These are phyloP conservation scores for Apamea anceps DNA, from an alignment of 2,888 invertebrate species.

Conservation along the genomic window DNA sequence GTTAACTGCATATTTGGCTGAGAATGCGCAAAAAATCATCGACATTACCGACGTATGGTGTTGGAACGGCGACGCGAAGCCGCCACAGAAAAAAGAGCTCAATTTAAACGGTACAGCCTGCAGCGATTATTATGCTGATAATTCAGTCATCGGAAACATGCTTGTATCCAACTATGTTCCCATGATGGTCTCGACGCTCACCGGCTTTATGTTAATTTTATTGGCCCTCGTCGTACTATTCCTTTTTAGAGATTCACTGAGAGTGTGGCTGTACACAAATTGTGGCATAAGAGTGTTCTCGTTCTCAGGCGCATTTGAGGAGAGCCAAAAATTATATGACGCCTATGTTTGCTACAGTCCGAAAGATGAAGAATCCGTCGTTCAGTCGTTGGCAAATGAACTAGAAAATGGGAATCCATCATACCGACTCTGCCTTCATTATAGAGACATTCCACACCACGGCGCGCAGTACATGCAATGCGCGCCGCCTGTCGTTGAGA, in stretches of 20 bases:
- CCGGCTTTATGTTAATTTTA: slow-evolving; percentile 94
- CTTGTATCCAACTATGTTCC: slow-evolving; percentile 96
- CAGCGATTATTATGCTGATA: slow-evolving; percentile 96
- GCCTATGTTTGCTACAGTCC: slow-evolving; percentile 98
- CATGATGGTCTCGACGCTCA: slow-evolving; percentile 94
- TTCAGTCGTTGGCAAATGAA: slow-evolving; percentile 95
- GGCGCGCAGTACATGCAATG: slow-evolving; percentile 93
- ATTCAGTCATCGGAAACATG: slow-evolving; percentile 95
- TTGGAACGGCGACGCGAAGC: slow-evolving; percentile 93
- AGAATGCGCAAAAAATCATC: slow-evolving; percentile 94
- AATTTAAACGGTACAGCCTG: slow-evolving; percentile 96
- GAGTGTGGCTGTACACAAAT: slow-evolving; percentile 96
- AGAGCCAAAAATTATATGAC: slow-evolving; percentile 96
- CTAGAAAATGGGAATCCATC: slow-evolving; percentile 95
- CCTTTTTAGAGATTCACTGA: slow-evolving; percentile 95
- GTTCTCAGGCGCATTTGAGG: slow-evolving; percentile 93
- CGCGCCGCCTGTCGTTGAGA: slow-evolving; percentile 94
- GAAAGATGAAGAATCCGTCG: slow-evolving; percentile 97
- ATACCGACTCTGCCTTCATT: slow-evolving; percentile 96
- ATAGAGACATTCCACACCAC: slow-evolving; percentile 95
- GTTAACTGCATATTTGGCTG: slow-evolving; percentile 95
- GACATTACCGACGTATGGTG: slow-evolving; percentile 95
- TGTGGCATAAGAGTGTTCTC: slow-evolving; percentile 96
- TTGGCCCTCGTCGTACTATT: slow-evolving; percentile 94
- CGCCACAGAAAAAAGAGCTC: slow-evolving; percentile 94